Evolutionary conservation across 2,797 vertebrate species (phyloP), one percentile per base, ranked within the genome.

Genomic region (Miichthys miiuy): DNA sequence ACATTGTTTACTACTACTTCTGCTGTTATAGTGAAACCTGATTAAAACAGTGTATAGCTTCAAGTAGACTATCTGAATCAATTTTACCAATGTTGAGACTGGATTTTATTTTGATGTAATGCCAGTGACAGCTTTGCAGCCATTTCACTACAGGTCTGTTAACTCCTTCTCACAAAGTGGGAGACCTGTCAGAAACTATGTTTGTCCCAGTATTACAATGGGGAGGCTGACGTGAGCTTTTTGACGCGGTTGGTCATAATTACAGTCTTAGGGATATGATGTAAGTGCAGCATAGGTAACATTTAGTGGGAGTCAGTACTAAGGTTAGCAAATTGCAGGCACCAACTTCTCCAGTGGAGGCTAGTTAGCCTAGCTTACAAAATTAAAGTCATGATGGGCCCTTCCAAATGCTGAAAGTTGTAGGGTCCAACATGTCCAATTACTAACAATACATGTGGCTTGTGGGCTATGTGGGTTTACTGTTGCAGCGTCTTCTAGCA

Each of bases 201-300:
- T 13, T 2, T 47, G 16, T 47, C 16, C 16, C 16, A 16, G 14
- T 47, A 14, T 20, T 27, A 47, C 23, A 27, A 21, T n/a, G 3
- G 48, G 17, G 44, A 48, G 25, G 62, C 62, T 64, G 44, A 48
- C 38, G 4, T 42, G 58, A 61, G 41, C 14, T 62, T 62, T 46
- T 10, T 0, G 41, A 25, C 25, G 30, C 18, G 30, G 8, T 34
- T 63, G 42, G 9, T 27, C 61, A 63, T 27, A 48, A 64, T n/a
- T n/a, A 13, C 34, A 38, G 34, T 38, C 34, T 38, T 9, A 8
- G 34, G 34, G 34, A 38, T 48, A 12, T 47, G 42, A 47, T 3
- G 44, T 63, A 47, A 27, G 27, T 23, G 18, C 13, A 18, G 17
- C 17, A 48, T 21, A 21, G 4, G 20, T 52, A 14, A 51, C n/a